Percentiles rank a stretch among this genome's conserved stretches.
Evolutionary conservation across 2,888 invertebrate species (phyloP).

Genomic region (Microdon myrmicae): DNA sequence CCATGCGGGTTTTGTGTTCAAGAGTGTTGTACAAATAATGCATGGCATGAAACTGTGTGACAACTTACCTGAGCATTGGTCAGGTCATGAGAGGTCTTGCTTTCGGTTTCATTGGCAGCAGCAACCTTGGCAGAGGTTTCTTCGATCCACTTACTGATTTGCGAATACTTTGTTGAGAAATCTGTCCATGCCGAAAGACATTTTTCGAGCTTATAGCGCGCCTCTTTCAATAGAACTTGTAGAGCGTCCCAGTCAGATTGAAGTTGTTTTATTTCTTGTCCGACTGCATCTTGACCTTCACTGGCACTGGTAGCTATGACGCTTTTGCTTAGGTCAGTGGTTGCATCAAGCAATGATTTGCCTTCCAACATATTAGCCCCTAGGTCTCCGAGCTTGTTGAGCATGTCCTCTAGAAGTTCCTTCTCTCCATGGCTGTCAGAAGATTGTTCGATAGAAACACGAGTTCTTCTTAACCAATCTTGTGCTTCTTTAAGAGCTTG

Average conservation of each 20-base stretch:
- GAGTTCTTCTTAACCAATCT: conserved; percentile 85
- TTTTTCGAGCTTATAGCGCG: conserved; percentile 77
- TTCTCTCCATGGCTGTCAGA: conserved; percentile 90
- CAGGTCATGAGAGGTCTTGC: conserved; percentile 82
- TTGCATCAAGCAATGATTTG: conserved; percentile 77
- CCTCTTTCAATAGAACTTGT: conserved; percentile 79
- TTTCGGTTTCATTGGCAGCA: conserved; percentile 75
- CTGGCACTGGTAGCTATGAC: conserved; percentile 81
- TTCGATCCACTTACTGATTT: conserved; percentile 80
- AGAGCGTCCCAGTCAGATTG: conserved; percentile 85
- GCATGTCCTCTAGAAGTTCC: conserved; percentile 79
- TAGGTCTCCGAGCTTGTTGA: conserved; percentile 78
- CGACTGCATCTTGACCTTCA: conserved; percentile 84
- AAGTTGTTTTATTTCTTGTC: conserved; percentile 83
- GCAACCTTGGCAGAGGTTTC: conserved; percentile 75
- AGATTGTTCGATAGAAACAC: conserved; percentile 84
- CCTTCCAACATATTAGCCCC: conserved; percentile 77
- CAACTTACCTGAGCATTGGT: conserved; percentile 76
- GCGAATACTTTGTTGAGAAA: conserved; percentile 77
- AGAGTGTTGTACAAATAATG: conserved; percentile 3
- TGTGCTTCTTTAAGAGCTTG: conserved; percentile 82
- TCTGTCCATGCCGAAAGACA: conserved; percentile 85
- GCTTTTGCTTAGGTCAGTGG: conserved; percentile 78
- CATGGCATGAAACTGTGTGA: conserved; percentile 19
- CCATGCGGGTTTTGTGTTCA: background rate